Evolutionary conservation across 92 coral and sea anemone species (phyloP).

Genomic region (Muricea muricata): DNA sequence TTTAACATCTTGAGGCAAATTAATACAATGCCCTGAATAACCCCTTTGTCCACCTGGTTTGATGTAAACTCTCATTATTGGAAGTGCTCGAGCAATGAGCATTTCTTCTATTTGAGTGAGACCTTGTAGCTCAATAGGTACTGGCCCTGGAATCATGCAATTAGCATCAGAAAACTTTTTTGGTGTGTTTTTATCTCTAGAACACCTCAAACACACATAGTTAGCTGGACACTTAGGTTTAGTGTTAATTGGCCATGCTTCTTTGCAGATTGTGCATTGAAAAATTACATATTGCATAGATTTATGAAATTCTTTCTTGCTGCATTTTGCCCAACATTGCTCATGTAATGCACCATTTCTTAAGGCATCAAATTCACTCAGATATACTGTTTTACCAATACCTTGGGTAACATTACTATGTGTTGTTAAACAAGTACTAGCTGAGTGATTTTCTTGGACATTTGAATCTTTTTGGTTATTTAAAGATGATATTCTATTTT

Average conservation of each 20-base stretch:
- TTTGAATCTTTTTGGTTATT: background rate
- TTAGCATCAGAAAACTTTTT: conserved; percentile 62
- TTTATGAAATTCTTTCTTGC: conserved; percentile 65
- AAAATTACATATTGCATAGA: background rate
- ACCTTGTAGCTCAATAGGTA: conserved; percentile 56
- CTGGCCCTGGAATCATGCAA: conserved; percentile 63
- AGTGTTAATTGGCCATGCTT: conserved; percentile 49
- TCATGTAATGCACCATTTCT: conserved; percentile 66
- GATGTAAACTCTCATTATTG: conserved; percentile 44
- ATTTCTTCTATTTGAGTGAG: no score
- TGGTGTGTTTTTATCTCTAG: conserved; percentile 66
- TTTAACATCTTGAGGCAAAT: conserved; percentile 54
- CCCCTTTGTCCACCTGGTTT: conserved; percentile 66
- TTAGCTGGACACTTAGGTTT: conserved; percentile 50
- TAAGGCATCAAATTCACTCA: conserved; percentile 61
- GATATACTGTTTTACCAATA: background rate
- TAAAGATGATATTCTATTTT: background rate
- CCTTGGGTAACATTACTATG: background rate
- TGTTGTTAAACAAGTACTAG: background rate
- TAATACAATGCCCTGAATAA: conserved; percentile 58
- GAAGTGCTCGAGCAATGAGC: background rate
- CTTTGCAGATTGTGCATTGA: background rate
- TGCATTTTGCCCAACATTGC: conserved; percentile 68
- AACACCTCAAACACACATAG: conserved; percentile 51
- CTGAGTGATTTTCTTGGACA: background rate